Conservation (phyloP, 2,888 invertebrate species). For the Incurvaria masculella region DNA sequence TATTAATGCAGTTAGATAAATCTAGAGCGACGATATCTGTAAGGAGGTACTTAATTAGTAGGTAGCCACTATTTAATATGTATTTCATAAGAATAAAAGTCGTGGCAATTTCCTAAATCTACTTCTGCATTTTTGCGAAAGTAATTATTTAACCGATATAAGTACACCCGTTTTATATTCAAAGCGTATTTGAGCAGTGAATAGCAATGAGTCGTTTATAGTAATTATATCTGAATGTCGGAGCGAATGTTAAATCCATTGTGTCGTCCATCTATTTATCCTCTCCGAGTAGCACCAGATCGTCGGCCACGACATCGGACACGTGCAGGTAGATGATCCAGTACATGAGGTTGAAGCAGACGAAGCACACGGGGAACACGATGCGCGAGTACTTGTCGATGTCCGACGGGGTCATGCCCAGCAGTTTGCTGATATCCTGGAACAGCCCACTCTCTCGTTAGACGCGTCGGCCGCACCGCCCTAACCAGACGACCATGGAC, state of each 20-base stretch:
- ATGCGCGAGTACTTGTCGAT: constrained; percentile 99
- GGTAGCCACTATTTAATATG: no score
- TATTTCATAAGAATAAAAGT: neutral
- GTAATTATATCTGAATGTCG: constrained; percentile 32
- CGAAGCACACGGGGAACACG: constrained; percentile 97
- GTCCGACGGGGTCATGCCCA: constrained; percentile 93
- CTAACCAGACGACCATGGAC: no score
- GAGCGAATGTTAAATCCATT: constrained; percentile 39
- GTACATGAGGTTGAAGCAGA: constrained; percentile 98
- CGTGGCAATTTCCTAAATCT: neutral
- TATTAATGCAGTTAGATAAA: no score
- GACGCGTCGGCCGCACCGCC: no score
- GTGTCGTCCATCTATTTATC: constrained; percentile 48
- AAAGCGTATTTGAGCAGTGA: no score
- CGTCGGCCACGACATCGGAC: constrained; percentile 93
- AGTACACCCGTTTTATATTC: no score
- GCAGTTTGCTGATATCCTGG: constrained; percentile 84
- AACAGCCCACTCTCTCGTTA: neutral
- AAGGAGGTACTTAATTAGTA: no score
- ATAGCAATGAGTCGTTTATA: constrained; percentile 27
- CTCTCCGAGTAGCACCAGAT: constrained; percentile 79
- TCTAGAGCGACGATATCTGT: no score
- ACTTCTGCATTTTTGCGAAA: neutral
- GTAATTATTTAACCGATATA: neutral
- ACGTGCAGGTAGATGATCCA: constrained; percentile 97